Conservation (phyloP, 2,888 invertebrate genomes). For the Deilephila porcellus region DNA sequence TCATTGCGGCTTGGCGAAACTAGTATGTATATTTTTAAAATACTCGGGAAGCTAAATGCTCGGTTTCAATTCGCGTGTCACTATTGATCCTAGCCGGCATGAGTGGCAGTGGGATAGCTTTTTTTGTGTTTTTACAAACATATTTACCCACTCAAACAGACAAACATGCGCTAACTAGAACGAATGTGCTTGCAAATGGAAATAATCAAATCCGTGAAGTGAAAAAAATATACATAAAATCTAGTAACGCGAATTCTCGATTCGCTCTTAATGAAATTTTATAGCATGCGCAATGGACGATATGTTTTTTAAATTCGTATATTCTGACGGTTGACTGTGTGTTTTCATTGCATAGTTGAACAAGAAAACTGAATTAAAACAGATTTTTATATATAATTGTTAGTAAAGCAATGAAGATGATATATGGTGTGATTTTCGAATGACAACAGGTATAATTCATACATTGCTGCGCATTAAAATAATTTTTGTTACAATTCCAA, state of each 20-base stretch:
- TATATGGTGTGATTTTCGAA: too few species aligned
- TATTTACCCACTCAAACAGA: neutral
- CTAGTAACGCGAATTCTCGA: neutral
- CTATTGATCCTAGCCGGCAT: too few species aligned
- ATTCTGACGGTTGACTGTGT: neutral
- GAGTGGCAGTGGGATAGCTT: too few species aligned
- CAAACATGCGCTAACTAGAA: neutral
- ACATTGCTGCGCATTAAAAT: too few species aligned
- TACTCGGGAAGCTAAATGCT: too few species aligned
- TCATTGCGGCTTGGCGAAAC: too few species aligned
- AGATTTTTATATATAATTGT: neutral
- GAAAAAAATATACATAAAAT: neutral
- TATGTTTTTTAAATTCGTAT: neutral
- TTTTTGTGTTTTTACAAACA: too few species aligned
- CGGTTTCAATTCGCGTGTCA: too few species aligned
- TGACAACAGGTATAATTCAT: too few species aligned
- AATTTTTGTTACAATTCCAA: too few species aligned
- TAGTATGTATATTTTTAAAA: too few species aligned
- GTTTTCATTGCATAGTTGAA: neutral
- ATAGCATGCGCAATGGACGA: constrained; percentile 13
- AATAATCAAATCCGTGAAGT: neutral
- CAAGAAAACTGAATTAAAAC: neutral
- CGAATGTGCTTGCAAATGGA: neutral
- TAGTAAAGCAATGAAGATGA: too few species aligned
- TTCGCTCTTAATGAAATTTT: constrained; percentile 15